phyloP scores from a whole-genome alignment of 2,113 vertebrate species.

The Donacobius atricapilla region DNA sequence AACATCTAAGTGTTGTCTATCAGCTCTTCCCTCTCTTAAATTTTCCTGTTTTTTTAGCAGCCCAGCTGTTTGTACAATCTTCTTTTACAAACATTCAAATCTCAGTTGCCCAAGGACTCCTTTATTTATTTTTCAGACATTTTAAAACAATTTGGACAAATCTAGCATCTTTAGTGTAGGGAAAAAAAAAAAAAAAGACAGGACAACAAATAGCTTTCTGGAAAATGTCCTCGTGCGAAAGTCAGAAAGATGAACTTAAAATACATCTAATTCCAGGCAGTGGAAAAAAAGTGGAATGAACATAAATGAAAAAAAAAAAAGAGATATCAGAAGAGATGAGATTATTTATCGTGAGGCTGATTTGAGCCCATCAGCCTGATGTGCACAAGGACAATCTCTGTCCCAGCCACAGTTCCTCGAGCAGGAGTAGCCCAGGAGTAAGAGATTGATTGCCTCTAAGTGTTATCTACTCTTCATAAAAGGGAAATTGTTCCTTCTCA shows the following conservation, averaged over 20 bases:
- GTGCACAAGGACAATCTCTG: background rate
- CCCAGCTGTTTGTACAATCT: background rate
- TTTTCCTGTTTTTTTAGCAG: background rate
- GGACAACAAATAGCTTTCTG: background rate
- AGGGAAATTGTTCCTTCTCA: constrained; percentile 51
- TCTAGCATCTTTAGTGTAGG: rapidly evolving
- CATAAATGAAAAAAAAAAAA: background rate
- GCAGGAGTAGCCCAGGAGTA: background rate
- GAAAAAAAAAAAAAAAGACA: background rate
- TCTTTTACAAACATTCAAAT: background rate
- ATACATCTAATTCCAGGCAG: background rate
- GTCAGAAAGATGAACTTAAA: background rate
- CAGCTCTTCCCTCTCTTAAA: background rate
- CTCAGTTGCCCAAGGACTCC: background rate
- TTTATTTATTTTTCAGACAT: background rate
- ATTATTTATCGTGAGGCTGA: background rate
- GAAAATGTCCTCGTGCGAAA: background rate
- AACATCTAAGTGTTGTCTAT: background rate
- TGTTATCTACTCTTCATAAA: constrained; percentile 43
- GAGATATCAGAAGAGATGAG: background rate
- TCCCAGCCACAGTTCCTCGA: background rate
- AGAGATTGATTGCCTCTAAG: constrained; percentile 42
- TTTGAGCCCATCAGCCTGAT: background rate
- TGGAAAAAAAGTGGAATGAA: background rate
- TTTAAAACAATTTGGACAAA: background rate